phyloP scores from a whole-genome alignment of 2,888 invertebrate species.

The Synanthedon formicaeformis region DNA sequence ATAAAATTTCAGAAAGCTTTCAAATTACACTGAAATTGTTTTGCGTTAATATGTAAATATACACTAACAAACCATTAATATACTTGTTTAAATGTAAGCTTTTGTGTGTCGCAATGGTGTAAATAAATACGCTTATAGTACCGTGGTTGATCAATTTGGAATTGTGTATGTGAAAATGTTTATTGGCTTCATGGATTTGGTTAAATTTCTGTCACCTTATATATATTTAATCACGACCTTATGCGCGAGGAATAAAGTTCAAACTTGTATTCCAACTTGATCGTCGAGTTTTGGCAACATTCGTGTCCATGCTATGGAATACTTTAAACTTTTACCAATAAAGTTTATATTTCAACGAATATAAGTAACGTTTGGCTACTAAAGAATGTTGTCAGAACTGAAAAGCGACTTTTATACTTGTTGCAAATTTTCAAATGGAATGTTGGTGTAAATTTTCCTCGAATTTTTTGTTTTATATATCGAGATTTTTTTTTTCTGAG shows the following conservation, averaged over 20 bases:
- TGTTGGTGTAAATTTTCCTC: conserved; percentile 74
- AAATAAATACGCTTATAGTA: conserved; percentile 34
- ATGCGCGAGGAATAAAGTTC: too few relatives aligned
- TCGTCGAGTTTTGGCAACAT: conserved; percentile 60
- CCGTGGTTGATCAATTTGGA: conserved; percentile 65
- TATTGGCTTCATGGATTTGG: conserved; percentile 48
- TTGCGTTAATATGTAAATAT: conserved; percentile 41
- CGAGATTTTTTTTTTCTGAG: conserved; percentile 38
- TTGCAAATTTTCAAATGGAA: conserved; percentile 72
- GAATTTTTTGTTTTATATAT: conserved; percentile 29
- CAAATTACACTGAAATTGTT: conserved; percentile 8
- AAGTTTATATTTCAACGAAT: conserved; percentile 2
- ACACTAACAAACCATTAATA: conserved; percentile 64
- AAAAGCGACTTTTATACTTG: conserved; percentile 36
- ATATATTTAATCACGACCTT: too few relatives aligned
- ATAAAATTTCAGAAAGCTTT: conserved; percentile 2
- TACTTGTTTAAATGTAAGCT: conserved; percentile 31
- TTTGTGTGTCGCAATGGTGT: conserved; percentile 46
- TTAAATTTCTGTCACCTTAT: conserved; percentile 9
- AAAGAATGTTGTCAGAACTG: conserved; percentile 52
- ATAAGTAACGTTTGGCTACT: not conserved
- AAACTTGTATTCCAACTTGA: conserved; percentile 59
- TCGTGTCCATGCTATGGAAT: conserved; percentile 4
- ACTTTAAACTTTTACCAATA: conserved; percentile 2
- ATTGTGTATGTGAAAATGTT: conserved; percentile 45